Evolutionary conservation across 2,888 invertebrate species (phyloP).

Genomic region (Drosophila mimetica): DNA sequence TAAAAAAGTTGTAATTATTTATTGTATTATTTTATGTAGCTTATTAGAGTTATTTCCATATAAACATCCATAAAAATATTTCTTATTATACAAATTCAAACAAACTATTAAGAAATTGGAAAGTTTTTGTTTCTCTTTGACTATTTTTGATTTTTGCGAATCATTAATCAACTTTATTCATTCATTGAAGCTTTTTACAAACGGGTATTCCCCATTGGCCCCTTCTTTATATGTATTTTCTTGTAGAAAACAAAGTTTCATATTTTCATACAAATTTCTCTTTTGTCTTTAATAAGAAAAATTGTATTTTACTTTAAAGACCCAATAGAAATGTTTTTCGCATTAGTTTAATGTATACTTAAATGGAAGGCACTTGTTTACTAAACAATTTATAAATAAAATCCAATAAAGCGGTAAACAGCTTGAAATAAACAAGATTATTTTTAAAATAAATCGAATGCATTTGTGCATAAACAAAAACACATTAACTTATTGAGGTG

Average conservation of each 20-base stretch:
- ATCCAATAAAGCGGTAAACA: conserved; percentile 3
- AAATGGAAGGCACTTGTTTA: conserved; percentile 7
- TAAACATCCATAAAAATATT: no score
- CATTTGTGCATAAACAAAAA: conserved; percentile 4
- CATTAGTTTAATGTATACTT: neutral
- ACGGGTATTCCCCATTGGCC: neutral
- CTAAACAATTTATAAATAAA: conserved; percentile 12
- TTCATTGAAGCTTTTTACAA: neutral
- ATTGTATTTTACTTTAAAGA: neutral
- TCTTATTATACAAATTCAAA: no score
- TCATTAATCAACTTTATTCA: neutral
- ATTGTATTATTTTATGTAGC: no score
- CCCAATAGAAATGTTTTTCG: neutral
- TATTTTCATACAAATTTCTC: neutral
- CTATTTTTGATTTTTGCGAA: neutral
- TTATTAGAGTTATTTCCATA: no score
- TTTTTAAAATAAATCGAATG: neutral
- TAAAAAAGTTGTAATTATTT: no score
- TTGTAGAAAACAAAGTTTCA: neutral
- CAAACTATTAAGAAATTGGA: neutral
- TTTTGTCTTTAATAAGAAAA: neutral
- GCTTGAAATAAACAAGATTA: neutral
- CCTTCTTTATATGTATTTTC: neutral
- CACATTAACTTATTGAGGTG: neutral
- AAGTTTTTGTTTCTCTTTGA: neutral